Evolutionary conservation across 2,797 vertebrate genomes (phyloP).

Genomic region (Prionace glauca): DNA sequence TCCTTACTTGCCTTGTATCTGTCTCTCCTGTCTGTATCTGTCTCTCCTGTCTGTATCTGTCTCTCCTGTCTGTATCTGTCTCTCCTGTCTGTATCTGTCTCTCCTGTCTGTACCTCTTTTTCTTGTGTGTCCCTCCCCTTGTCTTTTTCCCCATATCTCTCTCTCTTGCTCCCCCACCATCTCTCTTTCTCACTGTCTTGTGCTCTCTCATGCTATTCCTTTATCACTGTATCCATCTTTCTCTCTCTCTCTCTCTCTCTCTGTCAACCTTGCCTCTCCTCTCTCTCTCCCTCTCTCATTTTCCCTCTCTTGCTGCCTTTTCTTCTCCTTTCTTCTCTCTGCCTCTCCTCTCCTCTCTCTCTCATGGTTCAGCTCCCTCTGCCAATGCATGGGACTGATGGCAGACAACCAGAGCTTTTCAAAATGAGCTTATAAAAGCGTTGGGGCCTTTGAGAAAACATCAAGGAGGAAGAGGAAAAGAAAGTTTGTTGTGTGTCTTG

Average conservation of each 20-base stretch:
- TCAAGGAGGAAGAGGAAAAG: background rate
- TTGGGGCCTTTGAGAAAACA: background rate
- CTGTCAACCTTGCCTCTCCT: no score
- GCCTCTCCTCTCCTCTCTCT: background rate
- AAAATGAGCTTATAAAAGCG: background rate
- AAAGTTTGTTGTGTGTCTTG: background rate
- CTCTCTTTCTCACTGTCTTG: background rate
- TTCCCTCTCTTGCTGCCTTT: background rate
- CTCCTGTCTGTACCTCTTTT: no score
- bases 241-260: no score
- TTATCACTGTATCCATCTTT: no score
- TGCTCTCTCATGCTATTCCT: no score
- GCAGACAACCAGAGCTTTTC: background rate
- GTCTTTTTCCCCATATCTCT: background rate
- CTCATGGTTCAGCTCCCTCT: background rate
- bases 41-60: no score
- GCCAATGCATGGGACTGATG: background rate
- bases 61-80: no score
- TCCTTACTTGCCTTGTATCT: no score
- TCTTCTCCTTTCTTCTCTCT: background rate
- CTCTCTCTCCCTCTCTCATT: background rate
- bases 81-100: no score
- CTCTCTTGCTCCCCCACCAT: background rate
- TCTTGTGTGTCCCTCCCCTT: background rate
- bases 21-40: no score